Base-by-base conservation (phyloP, 2,113 vertebrate genomes). In the Pelmatolapia mariae region DNA sequence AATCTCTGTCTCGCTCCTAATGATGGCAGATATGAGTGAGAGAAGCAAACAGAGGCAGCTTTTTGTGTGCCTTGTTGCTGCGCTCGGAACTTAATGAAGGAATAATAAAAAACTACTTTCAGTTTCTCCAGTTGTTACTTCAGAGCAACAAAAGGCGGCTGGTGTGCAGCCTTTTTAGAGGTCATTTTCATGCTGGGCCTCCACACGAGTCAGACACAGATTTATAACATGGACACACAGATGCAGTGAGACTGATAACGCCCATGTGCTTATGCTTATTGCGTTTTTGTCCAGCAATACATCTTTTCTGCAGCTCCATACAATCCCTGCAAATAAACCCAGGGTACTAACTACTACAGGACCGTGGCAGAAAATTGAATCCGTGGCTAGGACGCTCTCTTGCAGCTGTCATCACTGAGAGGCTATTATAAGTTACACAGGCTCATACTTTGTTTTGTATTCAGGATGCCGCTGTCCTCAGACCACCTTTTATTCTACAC, bases 311-410 rank as follows among this genome's bases (percentile, higher is more conserved):
- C 53, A 26, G 84, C 82, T 91, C 81, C 79, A 73, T 83, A 40
- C 59, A 47, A 33, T 79, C 81, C 83, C 83, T 86, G 59, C 66
- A 87, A 91, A 91, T 68, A 90, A 89, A 90, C 19, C 43, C 71
- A 80, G 82, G 53, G 87, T 79, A 53, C 84, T 83, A 89, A 90
- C 85, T 89, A 78, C 73, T n/a, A 31, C 26, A 84, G 80, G 82
- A 61, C 89, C 78, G 68, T 73, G 61, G 38, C 59, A 89, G 90
- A 88, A 90, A 90, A 94, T 93, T 91, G 85, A 86, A 95, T 92
- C 57, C 18, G 47, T 78, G 81, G 82, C 78, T 54, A 80, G 88
- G 84, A 91, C 83, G 85, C 83, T 87, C 61, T 91, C 78, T 92
- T 92, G 84, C 81, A 26, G 63, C 87, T 88, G 87, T 83, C 90